Evolutionary conservation across 2,797 vertebrate genomes (phyloP).

Genomic region (Falco peregrinus): DNA sequence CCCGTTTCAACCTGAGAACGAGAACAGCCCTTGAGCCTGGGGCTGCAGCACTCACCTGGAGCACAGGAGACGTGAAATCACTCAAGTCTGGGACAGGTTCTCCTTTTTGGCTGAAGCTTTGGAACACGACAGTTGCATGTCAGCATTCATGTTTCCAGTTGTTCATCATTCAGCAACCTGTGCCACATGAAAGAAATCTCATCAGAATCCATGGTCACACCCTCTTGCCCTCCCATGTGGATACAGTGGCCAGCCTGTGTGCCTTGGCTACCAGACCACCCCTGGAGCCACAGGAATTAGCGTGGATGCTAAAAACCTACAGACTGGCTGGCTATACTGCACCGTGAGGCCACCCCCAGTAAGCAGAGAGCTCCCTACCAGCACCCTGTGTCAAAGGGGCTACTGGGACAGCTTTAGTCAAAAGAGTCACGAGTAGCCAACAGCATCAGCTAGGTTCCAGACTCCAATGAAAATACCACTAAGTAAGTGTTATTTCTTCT

Average conservation of each 20-base stretch:
- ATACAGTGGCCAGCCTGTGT: too few species aligned
- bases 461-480: background rate
- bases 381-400: background rate
- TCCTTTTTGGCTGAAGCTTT: background rate
- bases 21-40: background rate
- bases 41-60: background rate
- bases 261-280: background rate
- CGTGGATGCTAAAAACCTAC: background rate
- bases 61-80: background rate
- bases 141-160: background rate
- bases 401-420: background rate
- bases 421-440: background rate
- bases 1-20: background rate
- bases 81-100: background rate
- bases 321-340: background rate
- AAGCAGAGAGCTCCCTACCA: fast-evolving
- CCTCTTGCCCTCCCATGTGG: background rate
- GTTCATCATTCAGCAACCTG: background rate
- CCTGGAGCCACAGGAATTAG: background rate
- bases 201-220: background rate
- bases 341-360: fast-evolving
- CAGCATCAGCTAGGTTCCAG: background rate
- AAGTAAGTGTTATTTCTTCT: background rate
- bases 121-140: background rate
- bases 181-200: background rate